Conservation (phyloP, 2,797 vertebrate genomes). For the Micropoecilia bifurca region DNA sequence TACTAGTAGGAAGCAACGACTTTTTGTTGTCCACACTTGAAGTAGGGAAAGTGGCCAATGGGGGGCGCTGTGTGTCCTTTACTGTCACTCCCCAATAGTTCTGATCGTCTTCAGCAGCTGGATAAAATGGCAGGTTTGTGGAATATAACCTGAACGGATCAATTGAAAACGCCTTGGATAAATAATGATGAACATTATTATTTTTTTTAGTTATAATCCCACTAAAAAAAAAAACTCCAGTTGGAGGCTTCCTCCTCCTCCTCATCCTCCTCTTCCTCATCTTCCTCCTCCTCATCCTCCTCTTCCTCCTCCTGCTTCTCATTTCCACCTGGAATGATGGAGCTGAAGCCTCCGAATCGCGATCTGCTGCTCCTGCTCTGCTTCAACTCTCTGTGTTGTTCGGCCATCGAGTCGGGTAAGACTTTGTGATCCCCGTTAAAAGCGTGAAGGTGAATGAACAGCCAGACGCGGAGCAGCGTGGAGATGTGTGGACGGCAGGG, state of each 20-base stretch:
- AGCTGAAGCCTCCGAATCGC: slow-evolving; percentile 37
- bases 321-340: slow-evolving; percentile 49
- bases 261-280: background rate
- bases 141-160: background rate
- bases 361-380: slow-evolving; percentile 63
- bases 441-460: background rate
- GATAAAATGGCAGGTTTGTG: background rate
- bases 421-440: background rate
- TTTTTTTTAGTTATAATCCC: background rate
- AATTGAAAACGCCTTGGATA: background rate
- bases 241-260: background rate
- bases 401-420: slow-evolving; percentile 82
- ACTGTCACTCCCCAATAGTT: background rate
- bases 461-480: background rate
- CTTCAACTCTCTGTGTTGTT: slow-evolving; percentile 44
- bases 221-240: background rate
- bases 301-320: background rate
- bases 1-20: background rate
- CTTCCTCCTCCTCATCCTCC: background rate
- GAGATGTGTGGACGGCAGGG: background rate
- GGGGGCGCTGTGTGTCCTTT: background rate
- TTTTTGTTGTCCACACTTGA: background rate
- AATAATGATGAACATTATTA: background rate
- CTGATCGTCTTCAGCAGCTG: background rate
- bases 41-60: background rate